Evolutionary conservation across 2,888 invertebrate genomes (phyloP).

Genomic region (Agonopterix heracliana): DNA sequence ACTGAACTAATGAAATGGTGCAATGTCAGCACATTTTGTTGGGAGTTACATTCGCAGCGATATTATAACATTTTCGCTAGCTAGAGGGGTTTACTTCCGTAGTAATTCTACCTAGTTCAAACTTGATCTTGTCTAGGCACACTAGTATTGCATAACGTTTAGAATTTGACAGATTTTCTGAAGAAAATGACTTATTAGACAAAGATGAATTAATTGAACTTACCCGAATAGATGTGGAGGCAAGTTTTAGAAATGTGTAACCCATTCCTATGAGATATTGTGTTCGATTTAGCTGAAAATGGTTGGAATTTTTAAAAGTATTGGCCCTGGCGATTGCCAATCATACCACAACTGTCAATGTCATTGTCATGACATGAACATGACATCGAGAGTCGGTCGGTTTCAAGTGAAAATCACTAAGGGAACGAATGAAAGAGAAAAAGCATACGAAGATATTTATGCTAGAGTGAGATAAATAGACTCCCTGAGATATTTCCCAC

Average conservation of each 20-base stretch:
- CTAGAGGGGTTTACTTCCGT: too few species aligned
- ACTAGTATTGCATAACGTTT: constrained; percentile 51
- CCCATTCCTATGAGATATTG: constrained; percentile 45
- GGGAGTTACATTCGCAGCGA: too few species aligned
- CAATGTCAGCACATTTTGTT: too few species aligned
- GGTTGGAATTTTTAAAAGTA: background rate
- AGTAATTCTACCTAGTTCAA: too few species aligned
- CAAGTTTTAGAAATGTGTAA: constrained; percentile 60
- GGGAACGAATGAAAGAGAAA: too few species aligned
- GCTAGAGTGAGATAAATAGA: too few species aligned
- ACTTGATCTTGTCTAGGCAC: too few species aligned
- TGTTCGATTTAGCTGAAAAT: background rate
- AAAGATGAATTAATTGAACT: constrained; percentile 19
- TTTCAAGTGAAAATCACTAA: too few species aligned
- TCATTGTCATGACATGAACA: background rate
- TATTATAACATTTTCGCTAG: too few species aligned
- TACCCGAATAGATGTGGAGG: constrained; percentile 60
- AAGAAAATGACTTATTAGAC: background rate
- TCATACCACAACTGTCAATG: constrained; percentile 2
- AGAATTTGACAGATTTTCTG: constrained; percentile 23
- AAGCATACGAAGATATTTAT: too few species aligned
- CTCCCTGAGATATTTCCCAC: too few species aligned
- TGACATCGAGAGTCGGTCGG: too few species aligned
- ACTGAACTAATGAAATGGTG: constrained; percentile 11
- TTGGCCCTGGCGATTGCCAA: background rate